Evolutionary conservation across 2,113 vertebrate species (phyloP), one percentile per base, ranked within the genome.

Genomic region (Myrmecophaga tridactyla): DNA sequence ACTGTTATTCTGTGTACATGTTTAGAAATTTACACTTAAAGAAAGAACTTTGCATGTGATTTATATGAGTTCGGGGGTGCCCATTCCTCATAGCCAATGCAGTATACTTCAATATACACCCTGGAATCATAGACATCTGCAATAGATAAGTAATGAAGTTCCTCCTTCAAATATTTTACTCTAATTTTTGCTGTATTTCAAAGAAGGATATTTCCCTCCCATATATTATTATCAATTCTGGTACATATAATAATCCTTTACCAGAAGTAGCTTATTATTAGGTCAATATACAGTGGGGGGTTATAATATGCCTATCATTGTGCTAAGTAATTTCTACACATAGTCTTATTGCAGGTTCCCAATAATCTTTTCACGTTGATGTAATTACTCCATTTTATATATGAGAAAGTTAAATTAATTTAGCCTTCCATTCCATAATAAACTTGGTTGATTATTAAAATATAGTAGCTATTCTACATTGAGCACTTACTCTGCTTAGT

Each of bases 71-170:
- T 63, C 75, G 10, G 75, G 69, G 95, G 20, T n/a, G 89, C 31
- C 78, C 27, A 15, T 58, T 21, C 6, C 20, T 92, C 72, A 77
- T 80, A 93, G 92, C 13, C 63, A 89, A 46, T 62, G 60, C 4
- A 65, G 4, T 65, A 46, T 84, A 41, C 39, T 67, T 67, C 34
- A 67, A 11, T 69, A 63, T 56, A 51, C 12, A 12, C 72, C 75
- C 51, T 73, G 36, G 75, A 89, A 95, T 62, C 34, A 91, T 11
- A 63, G 73, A 67, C 20, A 51, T 82, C 58, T 90, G 56, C 12
- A 86, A 39, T 29, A 76, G 88, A 80, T 43, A 76, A 87, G 69
- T 96, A 81, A 94, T 82, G 89, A 77, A 73, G 43, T 41, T 81
- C 23, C 13, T 41, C 73, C 34, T 89, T 23, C 23, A 96, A 87